Evolutionary conservation across 2,888 invertebrate genomes (phyloP).

Genomic region (Chaitophorus viminalis): DNA sequence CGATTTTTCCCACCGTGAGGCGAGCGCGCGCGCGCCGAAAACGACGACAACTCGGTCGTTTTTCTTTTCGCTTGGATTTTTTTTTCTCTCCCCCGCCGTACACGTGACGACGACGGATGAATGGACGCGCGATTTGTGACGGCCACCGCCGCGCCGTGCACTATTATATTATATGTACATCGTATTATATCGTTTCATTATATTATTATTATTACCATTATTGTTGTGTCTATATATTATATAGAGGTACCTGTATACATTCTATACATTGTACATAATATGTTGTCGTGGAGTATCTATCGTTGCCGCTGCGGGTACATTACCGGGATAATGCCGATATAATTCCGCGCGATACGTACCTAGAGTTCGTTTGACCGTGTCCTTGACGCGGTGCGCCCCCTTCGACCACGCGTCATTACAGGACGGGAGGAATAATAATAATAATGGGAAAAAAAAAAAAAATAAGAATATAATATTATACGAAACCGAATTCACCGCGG

Average conservation of each 20-base stretch:
- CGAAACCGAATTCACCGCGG: constrained; percentile 10
- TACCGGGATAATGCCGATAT: constrained; percentile 35
- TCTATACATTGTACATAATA: background rate
- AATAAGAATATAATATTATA: too few relatives aligned
- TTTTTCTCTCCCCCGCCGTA: background rate
- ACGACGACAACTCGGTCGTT: background rate
- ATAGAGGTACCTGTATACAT: too few relatives aligned
- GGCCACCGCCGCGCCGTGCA: constrained; percentile 25
- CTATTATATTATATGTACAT: constrained; percentile 35
- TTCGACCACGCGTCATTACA: constrained; percentile 1
- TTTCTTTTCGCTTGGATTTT: background rate
- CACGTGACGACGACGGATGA: constrained; percentile 37
- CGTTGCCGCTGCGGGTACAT: constrained; percentile 59
- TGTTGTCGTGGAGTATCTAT: constrained; percentile 62
- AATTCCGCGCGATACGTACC: constrained; percentile 38
- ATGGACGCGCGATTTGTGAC: constrained; percentile 60
- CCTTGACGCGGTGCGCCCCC: constrained; percentile 51
- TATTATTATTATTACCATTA: constrained; percentile 3
- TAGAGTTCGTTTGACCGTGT: constrained; percentile 60
- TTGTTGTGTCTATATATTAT: constrained; percentile 6
- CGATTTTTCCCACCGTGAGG: constrained; percentile 56
- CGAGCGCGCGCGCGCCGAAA: constrained; percentile 53
- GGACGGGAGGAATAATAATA: too few relatives aligned
- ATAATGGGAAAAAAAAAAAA: too few relatives aligned
- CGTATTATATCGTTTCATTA: background rate